Base-by-base conservation (phyloP, 1,140 invertebrate species). In the Sycobia sp. region DNA sequence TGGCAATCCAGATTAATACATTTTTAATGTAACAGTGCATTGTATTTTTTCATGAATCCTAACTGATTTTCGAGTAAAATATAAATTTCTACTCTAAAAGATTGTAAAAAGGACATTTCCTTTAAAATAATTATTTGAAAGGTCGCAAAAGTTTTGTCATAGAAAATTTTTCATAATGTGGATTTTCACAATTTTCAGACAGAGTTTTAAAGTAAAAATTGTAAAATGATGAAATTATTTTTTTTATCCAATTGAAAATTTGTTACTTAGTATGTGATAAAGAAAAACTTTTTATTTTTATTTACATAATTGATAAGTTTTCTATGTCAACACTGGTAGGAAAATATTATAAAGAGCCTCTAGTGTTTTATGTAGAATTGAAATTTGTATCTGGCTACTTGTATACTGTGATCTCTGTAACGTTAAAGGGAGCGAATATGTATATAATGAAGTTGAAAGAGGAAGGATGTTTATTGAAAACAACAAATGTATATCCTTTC, bases 391-490 rank as follows among this genome's bases (percentile, higher is more conserved):
- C 73, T 77, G 75, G 78, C 77, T 81, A 78, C 74, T 76, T 81
- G 73, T 82, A 78, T 79, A 80, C 80, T 82, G 80, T 82, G 80
- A 82, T 82, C 78, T 82, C 77, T 76, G 68, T 77, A 76, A 75
- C 71, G 69, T 75, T 71, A 72, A 76, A 74, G 65, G 66, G 61
- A 71, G 58, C 69, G 67, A 73, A 73, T 71, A 70, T 69, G 71
- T 71, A 72, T 68, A 67, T 68, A 60, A 64, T 62, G 68, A 69
- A 59, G 62, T 74, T 64, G 62, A 47, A 70, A 54, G 38, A 56
- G 61, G 66, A 58, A 58, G 3, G 16, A 65, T 49, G 51, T 65
- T 58, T 25, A 63, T 57, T 36, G 36, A 63, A 44, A 51, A 63
- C 39, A 57, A 68, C 63, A 70, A 58, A 41, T 59, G 62, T 67